Base-by-base conservation (phyloP, 2,797 vertebrate species). In the Cirrhinus mrigala region DNA sequence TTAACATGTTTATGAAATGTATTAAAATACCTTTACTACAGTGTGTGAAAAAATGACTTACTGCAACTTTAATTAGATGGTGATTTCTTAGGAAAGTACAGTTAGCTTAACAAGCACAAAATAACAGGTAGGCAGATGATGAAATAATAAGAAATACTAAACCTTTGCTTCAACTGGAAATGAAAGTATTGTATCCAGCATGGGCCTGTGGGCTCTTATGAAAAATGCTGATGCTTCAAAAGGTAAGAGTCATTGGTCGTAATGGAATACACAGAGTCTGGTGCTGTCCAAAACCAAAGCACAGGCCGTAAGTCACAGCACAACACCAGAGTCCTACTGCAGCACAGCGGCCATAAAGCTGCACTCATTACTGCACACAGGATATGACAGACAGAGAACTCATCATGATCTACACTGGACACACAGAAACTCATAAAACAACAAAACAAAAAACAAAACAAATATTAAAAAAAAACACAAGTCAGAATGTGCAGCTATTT, bases 231-330 rank as follows among this genome's bases (percentile, higher is more conserved):
- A 76, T 68, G 54, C 37, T 71, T 84, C 33, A 78, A 74, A 69
- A 48, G 75, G 64, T 24, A 46, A 33, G 24, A 70, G 37, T 62
- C 62, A 69, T 60, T 22, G 66, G 52, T n/a, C 27, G 3, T 85
- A 71, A 85, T 79, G 76, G 68, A 70, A 85, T 50, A 79, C 52
- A 33, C 76, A 85, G 64, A 54, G 79, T 71, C 64, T 71, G 80
- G 16, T 24, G 18, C 54, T 48, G 78, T 66, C 71, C 60, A 14
- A 44, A 44, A 46, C 50, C 27, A 62, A 48, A 50, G 27, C 50
- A 33, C 9, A 18, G 29, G 50, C 48, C 0, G 33, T 81, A 71
- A 70, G 52, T 81, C 79, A 81, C 50, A 70, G 52, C 33, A 44
- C 33, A 71, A 70, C 50, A 20, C 33, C 27, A 56, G 66, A 56